phyloP scores from a whole-genome alignment of 2,888 invertebrate genomes.

The Hymenopus coronatus region DNA sequence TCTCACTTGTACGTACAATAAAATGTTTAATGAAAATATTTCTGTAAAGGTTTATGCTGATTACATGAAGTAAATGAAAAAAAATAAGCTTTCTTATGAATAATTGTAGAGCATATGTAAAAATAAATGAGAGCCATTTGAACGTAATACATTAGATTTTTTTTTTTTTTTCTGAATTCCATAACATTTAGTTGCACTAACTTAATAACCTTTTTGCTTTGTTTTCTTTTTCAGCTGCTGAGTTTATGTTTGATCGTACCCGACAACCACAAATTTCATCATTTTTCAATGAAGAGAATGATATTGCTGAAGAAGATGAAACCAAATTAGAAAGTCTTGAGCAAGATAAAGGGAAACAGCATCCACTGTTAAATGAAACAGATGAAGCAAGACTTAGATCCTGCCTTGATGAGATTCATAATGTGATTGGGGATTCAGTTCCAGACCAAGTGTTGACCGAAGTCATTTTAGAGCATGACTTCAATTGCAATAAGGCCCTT shows the following conservation, averaged over 20 bases:
- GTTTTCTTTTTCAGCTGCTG: conserved; percentile 51
- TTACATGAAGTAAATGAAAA: too few relatives aligned
- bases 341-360: conserved; percentile 39
- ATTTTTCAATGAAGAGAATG: conserved; percentile 61
- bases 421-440: conserved; percentile 73
- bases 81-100: too few relatives aligned
- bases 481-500: conserved; percentile 67
- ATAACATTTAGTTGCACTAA: too few relatives aligned
- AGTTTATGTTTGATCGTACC: conserved; percentile 82
- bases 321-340: conserved; percentile 16
- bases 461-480: conserved; percentile 68
- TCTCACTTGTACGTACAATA: too few relatives aligned
- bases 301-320: conserved; percentile 66
- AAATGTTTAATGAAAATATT: too few relatives aligned
- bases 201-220: neutral
- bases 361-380: conserved; percentile 58
- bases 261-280: conserved; percentile 58
- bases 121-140: too few relatives aligned
- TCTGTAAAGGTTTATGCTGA: too few relatives aligned
- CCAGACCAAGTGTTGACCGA: conserved; percentile 71
- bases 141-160: too few relatives aligned
- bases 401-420: conserved; percentile 78
- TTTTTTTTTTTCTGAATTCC: too few relatives aligned
- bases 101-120: too few relatives aligned
- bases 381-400: conserved; percentile 75